Evolutionary conservation across 2,888 invertebrate species (phyloP), one percentile per base, ranked within the genome.

Genomic region (Bombyx huttoni): DNA sequence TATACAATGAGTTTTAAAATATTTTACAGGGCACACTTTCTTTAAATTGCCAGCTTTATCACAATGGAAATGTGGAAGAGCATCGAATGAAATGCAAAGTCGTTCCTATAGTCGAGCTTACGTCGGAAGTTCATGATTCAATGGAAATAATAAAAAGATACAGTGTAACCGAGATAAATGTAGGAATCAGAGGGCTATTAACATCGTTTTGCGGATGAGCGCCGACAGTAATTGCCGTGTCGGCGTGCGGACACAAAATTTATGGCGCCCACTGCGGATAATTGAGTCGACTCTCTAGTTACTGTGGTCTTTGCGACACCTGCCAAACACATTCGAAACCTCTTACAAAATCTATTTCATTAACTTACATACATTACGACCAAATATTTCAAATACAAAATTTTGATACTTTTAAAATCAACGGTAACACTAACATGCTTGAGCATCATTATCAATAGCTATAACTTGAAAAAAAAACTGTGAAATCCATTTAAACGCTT

Each of bases 151-250:
- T 72, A 69, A 70, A 54, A 67, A 70, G 68, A 72, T 70, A 77
- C 74, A 73, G 64, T 69, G 73, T 67, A 67, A 64, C 65, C 61
- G 68, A 77, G 76, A 78, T 79, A 78, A 81, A 79, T 77, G 75
- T 70, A 72, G 71, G 72, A 84, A 82, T 82, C 83, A 81, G 74
- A 75, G 83, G 70, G 77, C 80, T 82, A 85, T 85, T 83, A 84
- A 81, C 81, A 78, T 78, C 80, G 83, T 83, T 84, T 82, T 83
- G 81, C 81, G 84, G 86, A 86, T 83, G 85, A 85, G 79, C 77
- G 82, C 77, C 77, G 86, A 83, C 86, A 85, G 83, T 85, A 87
- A 87, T 86, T 82, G 86, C 78, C 81, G 78, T 80, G 82, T 81
- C 81, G 81, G 81, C 75, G 75, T 76, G 78, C 75, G 78, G 80